Base-by-base conservation (phyloP, 2,113 vertebrate species). In the Ageneiosus marmoratus region DNA sequence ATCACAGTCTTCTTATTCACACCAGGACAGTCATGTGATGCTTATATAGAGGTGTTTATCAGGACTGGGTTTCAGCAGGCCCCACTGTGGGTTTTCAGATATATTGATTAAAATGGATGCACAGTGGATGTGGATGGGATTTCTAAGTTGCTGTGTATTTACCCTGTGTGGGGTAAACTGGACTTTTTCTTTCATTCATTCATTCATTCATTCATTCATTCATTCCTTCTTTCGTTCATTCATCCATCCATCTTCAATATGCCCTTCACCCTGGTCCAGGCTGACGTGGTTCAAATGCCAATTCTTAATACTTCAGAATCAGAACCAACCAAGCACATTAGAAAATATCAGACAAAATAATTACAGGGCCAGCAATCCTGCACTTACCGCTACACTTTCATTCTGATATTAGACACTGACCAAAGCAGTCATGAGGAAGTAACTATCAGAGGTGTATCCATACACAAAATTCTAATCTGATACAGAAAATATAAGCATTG, bases 341-440 rank as follows among this genome's bases (percentile, higher is more conserved):
- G 63, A 20, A 67, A 67, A 62, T 62, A 29, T 62, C 58, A 62
- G 15, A 65, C 62, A 65, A 18, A 65, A 37, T 65, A 65, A 37
- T 62, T 62, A 3, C 32, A 34, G 0, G 16, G 18, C 16, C 16
- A 37, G 32, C 55, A 62, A 44, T 13, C 41, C 67, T 46, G 67
- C 41, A 69, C 65, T 46, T 11, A 46, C 5, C 13, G 8, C n/a
- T 32, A 50, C 41, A 3, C 27, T 32, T 79, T 32, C 5, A 22
- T 16, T 22, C 8, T 70, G 69, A 84, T 65, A 75, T 78, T 72
- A 79, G 55, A 84, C 82, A 69, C 62, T 74, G 44, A 63, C 22
- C 24, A 29, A 84, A 82, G 77, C 70, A 51, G 63, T 58, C 41
- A 73, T 62, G 75, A 75, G 72, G 50, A 32, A 84, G 80, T 53